phyloP scores from a whole-genome alignment of 64 coral and sea anemone species.

The Trachythela sp. region DNA sequence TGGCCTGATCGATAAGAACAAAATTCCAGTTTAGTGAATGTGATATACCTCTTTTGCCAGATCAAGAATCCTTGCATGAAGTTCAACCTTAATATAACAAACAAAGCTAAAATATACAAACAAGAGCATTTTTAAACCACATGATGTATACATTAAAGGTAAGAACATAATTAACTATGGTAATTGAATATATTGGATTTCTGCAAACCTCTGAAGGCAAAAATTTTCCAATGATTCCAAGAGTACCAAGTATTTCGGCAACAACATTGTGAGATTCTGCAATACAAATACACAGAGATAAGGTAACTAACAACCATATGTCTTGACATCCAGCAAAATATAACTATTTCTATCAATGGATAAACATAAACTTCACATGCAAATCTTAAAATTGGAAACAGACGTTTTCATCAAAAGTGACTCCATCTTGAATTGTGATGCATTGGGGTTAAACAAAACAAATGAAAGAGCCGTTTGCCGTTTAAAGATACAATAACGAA shows the following conservation, averaged over 20 bases:
- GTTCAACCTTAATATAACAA: neutral
- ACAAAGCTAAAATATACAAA: neutral
- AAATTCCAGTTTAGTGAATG: no score
- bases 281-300: neutral
- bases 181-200: no score
- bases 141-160: neutral
- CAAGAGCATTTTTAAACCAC: neutral
- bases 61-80: constrained; percentile 19
- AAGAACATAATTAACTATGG: neutral
- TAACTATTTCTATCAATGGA: no score
- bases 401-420: neutral
- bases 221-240: constrained; percentile 64
- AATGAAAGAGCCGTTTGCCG: no score
- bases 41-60: constrained; percentile 21
- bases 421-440: no score
- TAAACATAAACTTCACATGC: neutral
- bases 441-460: no score
- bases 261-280: constrained; percentile 90
- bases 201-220: constrained; percentile 65
- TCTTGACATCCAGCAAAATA: neutral
- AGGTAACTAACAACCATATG: neutral
- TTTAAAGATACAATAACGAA: no score
- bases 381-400: no score
- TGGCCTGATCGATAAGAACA: no score
- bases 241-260: constrained; percentile 65